Evolutionary conservation across 2,888 invertebrate species (phyloP), one percentile per base, ranked within the genome.

Genomic region (Lymantria monacha): DNA sequence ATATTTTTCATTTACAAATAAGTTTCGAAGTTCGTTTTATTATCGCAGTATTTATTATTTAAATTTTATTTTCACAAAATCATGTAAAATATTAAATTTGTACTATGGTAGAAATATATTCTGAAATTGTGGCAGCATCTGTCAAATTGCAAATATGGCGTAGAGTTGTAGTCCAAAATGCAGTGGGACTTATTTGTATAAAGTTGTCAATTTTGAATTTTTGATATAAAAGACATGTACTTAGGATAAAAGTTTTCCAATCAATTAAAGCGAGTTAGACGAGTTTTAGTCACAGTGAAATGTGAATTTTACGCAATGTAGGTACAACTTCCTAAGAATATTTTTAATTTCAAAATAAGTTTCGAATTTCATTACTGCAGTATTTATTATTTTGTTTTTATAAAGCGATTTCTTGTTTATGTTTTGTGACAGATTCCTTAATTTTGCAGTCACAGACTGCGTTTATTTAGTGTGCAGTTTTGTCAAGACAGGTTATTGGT

Each of bases 241-340:
- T 54, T 78, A 76, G 70, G 52, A 61, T 83, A 80, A 73, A 57
- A 72, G 68, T 66, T 69, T 68, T 67, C 70, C 63, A 74, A 74
- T 72, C 63, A 59, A 72, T 61, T 71, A 59, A 59, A 76, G 78
- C 81, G 80, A 73, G 63, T 66, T 74, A 76, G 52, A 72, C 58
- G 66, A 74, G 55, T 72, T 73, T 72, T 69, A 42, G 30, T 42
- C 63, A 61, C 72, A 82, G 85, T 88, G 87, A 84, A 82, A 85
- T 85, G 86, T 87, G 87, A 85, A 81, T 83, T 82, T 76, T 76
- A 72, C 81, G 85, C 78, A 78, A 90, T 88, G 89, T 90, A 89
- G 83, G 90, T 89, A 70, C 65, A 66, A 45, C 48, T 57, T 54
- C 63, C 47, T 48, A 49, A 59, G 57, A 63, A 55, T 68, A 72